Evolutionary conservation across 2,113 vertebrate genomes (phyloP).

Genomic region (Elaphurus davidianus): DNA sequence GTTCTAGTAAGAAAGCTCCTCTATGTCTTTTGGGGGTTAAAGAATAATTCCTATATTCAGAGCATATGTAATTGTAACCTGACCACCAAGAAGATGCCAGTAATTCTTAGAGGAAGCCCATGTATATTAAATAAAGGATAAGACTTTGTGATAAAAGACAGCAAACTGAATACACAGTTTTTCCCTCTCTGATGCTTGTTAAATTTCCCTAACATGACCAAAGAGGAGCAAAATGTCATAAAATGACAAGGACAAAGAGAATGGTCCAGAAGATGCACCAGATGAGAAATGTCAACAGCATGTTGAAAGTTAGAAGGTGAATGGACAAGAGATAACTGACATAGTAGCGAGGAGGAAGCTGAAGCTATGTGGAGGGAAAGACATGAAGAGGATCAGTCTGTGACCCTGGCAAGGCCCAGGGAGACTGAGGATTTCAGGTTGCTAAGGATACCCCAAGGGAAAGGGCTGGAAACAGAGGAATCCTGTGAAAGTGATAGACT

Average conservation of each 20-base stretch:
- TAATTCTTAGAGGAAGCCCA: neutral
- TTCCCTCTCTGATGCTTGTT: neutral
- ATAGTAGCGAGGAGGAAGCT: neutral
- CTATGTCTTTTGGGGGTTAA: neutral
- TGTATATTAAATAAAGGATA: neutral
- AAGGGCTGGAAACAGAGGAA: neutral
- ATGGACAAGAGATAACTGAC: neutral
- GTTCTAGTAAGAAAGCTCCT: neutral
- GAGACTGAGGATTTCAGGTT: neutral
- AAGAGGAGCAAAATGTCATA: neutral
- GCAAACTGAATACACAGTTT: neutral
- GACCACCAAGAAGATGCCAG: neutral
- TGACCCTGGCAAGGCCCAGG: neutral
- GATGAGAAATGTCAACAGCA: neutral
- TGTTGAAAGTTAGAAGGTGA: neutral
- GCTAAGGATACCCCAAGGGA: neutral
- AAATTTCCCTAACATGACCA: neutral
- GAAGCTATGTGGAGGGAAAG: neutral
- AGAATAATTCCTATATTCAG: neutral
- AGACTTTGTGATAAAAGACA: neutral
- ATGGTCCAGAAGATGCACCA: neutral
- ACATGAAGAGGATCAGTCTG: neutral
- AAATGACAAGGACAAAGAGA: neutral
- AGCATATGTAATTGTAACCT: neutral
- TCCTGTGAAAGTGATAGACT: neutral